These are phyloP conservation scores for Abramis brama DNA, from an alignment of 2,113 vertebrate genomes.

Conservation along the genomic window DNA sequence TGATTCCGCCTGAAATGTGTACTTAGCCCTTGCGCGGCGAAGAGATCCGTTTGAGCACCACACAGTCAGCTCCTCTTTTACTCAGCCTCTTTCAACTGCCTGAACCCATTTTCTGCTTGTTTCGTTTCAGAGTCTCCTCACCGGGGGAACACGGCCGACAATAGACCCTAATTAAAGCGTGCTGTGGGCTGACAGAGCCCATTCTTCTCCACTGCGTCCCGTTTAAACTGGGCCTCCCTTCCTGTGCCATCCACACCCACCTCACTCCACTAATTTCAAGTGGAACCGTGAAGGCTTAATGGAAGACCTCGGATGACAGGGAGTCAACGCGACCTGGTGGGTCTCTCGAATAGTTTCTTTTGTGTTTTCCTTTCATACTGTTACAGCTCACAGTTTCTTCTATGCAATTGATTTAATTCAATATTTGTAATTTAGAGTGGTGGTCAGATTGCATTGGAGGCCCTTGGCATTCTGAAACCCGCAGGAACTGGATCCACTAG, in stretches of 20 bases:
- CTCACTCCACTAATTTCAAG: slow-evolving; percentile 47
- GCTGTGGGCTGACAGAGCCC: slow-evolving; percentile 49
- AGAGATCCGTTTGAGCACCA: slow-evolving; percentile 22
- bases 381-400: not conserved
- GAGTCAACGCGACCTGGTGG: not conserved
- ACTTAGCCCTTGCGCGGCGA: not conserved
- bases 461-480: not conserved
- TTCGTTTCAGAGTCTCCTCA: slow-evolving; percentile 31
- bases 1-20: slow-evolving; percentile 27
- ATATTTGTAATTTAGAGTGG: not conserved
- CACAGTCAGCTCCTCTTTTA: slow-evolving; percentile 16
- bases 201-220: slow-evolving; percentile 30
- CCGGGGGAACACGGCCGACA: slow-evolving; percentile 31
- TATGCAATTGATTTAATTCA: not conserved
- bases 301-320: slow-evolving; percentile 37
- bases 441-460: not conserved
- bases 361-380: not conserved
- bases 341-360: not conserved
- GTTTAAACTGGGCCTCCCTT: slow-evolving; percentile 28
- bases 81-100: slow-evolving; percentile 47
- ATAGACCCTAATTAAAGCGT: slow-evolving; percentile 54
- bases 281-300: slow-evolving; percentile 46
- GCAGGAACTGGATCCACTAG: not conserved
- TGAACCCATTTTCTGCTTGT: slow-evolving; percentile 44
- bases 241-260: slow-evolving; percentile 39